Percentiles rank a stretch among this genome's conserved stretches.
Evolutionary conservation across 2,113 vertebrate genomes (phyloP).

Genomic region (Amia ocellicauda): DNA sequence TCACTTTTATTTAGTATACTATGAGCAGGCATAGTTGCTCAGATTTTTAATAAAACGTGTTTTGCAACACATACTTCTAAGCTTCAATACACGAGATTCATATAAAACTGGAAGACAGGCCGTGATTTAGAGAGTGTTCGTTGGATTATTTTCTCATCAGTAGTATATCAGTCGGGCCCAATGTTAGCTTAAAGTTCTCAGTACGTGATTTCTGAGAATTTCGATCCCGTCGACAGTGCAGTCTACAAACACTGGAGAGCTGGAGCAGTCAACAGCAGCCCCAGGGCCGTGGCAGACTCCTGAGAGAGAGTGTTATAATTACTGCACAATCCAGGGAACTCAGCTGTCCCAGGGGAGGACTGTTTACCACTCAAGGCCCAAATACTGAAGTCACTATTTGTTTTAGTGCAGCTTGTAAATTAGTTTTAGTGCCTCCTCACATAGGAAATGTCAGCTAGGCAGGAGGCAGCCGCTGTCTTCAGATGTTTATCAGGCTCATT

Average conservation of each 20-base stretch:
- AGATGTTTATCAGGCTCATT: slow-evolving; percentile 6
- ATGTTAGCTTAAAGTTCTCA: background rate
- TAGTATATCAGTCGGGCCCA: too few species aligned
- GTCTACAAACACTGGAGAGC: background rate
- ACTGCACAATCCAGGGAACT: background rate
- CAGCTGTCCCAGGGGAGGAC: background rate
- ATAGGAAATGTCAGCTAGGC: slow-evolving; percentile 1
- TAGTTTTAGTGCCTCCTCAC: slow-evolving; percentile 4
- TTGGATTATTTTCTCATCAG: too few species aligned
- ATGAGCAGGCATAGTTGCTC: too few species aligned
- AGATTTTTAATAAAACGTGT: too few species aligned
- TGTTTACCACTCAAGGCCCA: background rate
- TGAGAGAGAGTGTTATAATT: background rate
- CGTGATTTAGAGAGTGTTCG: too few species aligned
- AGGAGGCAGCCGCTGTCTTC: background rate
- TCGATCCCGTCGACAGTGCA: background rate
- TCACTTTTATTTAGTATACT: too few species aligned
- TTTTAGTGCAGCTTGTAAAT: slow-evolving; percentile 7
- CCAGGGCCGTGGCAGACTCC: background rate
- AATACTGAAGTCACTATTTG: background rate
- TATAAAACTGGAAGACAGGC: too few species aligned
- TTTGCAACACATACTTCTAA: too few species aligned
- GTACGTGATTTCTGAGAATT: background rate
- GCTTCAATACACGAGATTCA: too few species aligned
- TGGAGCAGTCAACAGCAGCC: background rate